Conservation (phyloP, 2,797 vertebrate genomes). For the Syngnathus acus region DNA sequence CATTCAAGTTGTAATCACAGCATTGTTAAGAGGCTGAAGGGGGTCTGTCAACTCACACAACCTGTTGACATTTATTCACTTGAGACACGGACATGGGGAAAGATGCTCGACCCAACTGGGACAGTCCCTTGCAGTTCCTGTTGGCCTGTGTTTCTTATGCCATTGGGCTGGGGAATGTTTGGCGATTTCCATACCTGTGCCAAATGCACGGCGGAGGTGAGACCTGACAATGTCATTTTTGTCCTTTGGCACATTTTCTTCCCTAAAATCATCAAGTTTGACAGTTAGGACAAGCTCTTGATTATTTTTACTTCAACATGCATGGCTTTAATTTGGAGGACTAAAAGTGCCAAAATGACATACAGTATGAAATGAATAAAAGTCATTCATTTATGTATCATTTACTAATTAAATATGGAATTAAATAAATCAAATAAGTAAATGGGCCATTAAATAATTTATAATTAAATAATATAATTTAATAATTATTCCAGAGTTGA, state of each 20-base stretch:
- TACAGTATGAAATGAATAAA: too few relatives aligned
- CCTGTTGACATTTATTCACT: neutral
- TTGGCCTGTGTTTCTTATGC: slow-evolving; percentile 89
- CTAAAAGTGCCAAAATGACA: too few relatives aligned
- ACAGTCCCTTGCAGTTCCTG: slow-evolving; percentile 79
- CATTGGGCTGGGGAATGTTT: slow-evolving; percentile 92
- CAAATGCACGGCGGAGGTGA: slow-evolving; percentile 95
- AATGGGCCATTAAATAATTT: too few relatives aligned
- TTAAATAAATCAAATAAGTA: too few relatives aligned
- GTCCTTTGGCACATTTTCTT: neutral
- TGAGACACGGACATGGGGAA: slow-evolving; percentile 57
- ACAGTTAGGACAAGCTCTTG: too few relatives aligned
- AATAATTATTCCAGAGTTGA: too few relatives aligned
- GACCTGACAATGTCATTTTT: slow-evolving; percentile 20
- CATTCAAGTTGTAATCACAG: neutral
- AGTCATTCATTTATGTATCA: too few relatives aligned
- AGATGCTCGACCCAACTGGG: slow-evolving; percentile 76
- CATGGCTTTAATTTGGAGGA: too few relatives aligned
- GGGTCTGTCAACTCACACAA: neutral
- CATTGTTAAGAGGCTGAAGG: neutral
- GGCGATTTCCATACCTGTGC: slow-evolving; percentile 93
- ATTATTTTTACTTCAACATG: too few relatives aligned
- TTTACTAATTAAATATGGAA: too few relatives aligned
- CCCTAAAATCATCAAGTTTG: neutral
- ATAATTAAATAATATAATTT: too few relatives aligned